phyloP scores from a whole-genome alignment of 1,140 invertebrate species.

The Campodea augens region DNA sequence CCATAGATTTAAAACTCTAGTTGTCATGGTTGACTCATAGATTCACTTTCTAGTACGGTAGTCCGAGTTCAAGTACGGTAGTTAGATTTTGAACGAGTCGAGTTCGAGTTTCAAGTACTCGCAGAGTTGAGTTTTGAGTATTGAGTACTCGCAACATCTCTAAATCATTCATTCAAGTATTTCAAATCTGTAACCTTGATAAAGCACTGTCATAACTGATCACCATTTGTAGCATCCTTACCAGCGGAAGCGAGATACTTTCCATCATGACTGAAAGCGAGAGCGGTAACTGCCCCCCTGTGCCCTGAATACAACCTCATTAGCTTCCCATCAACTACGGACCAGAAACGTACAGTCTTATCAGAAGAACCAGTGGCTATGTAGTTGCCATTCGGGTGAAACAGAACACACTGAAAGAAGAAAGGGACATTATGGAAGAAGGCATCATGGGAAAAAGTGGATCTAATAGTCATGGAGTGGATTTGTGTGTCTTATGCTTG shows the following conservation, averaged over 20 bases:
- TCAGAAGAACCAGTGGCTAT: slow-evolving; percentile 58
- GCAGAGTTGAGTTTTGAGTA: too few species aligned
- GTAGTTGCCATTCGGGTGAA: slow-evolving; percentile 65
- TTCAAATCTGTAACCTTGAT: not conserved
- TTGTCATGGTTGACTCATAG: too few species aligned
- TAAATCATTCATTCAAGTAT: not conserved
- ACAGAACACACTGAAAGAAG: slow-evolving; percentile 41
- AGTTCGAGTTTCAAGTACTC: too few species aligned
- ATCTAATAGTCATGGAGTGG: too few species aligned
- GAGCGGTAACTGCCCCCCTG: slow-evolving; percentile 33
- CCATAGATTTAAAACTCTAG: too few species aligned
- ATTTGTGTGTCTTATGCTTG: too few species aligned
- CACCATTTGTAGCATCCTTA: slow-evolving; percentile 15
- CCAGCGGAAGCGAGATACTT: slow-evolving; percentile 44
- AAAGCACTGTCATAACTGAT: not conserved
- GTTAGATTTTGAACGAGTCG: too few species aligned
- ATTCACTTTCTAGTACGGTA: too few species aligned
- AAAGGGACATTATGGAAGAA: slow-evolving; percentile 10
- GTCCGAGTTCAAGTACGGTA: too few species aligned
- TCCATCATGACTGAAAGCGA: slow-evolving; percentile 50
- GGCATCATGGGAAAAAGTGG: too few species aligned
- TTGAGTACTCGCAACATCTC: not conserved
- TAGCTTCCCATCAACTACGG: slow-evolving; percentile 35
- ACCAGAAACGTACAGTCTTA: slow-evolving; percentile 55
- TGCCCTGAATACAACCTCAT: slow-evolving; percentile 38